A percentile compares a stretch with the other conserved stretches of the same genome.
These are phyloP conservation scores for Sympetrum striolatum DNA, from an alignment of 2,888 invertebrate genomes.

Conservation along the genomic window DNA sequence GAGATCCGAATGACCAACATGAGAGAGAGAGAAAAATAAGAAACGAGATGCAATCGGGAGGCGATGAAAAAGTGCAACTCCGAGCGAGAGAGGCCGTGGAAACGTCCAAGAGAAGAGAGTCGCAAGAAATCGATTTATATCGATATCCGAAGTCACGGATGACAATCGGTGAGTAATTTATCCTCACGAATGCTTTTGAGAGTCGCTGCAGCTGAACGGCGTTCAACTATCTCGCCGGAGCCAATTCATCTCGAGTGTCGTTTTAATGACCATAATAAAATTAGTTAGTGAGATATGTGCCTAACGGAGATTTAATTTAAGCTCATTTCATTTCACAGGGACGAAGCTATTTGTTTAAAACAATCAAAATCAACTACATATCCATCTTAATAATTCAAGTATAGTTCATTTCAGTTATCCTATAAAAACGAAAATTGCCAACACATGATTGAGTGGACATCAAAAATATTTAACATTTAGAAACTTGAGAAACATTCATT, in stretches of 20 bases:
- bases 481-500: too few species aligned
- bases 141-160: background rate
- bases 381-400: too few species aligned
- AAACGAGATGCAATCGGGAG: background rate
- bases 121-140: background rate
- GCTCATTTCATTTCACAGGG: too few species aligned
- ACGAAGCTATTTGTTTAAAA: too few species aligned
- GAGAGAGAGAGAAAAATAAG: background rate
- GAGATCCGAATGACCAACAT: background rate
- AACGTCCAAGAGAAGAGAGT: background rate
- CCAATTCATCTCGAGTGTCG: background rate
- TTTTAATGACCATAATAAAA: background rate
- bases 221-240: background rate
- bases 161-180: background rate
- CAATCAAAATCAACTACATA: too few species aligned
- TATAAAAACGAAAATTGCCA: too few species aligned
- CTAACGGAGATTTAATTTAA: too few species aligned
- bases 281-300: background rate
- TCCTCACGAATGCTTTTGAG: background rate
- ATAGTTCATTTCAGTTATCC: too few species aligned
- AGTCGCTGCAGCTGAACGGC: background rate
- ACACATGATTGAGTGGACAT: too few species aligned
- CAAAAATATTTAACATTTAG: too few species aligned
- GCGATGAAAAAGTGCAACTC: background rate
- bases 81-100: background rate